Base-by-base conservation (phyloP, 2,888 invertebrate genomes). In the Parnassius orleans region DNA sequence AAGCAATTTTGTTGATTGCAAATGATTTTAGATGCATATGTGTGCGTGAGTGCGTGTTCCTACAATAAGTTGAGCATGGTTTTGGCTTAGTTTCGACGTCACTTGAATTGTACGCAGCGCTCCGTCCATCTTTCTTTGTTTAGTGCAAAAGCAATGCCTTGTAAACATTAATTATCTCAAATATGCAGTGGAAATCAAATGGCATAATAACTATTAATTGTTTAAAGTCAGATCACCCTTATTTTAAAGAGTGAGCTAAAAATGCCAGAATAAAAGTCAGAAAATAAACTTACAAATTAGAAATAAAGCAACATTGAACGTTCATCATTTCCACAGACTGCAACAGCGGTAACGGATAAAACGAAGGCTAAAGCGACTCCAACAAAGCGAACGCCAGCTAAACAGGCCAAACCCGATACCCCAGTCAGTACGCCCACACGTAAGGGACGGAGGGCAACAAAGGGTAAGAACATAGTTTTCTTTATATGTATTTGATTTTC, bases 271-370 rank as follows among this genome's bases (percentile, higher is more conserved):
- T 12, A 46, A 24, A 46, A 2, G 10, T 44, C 3, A 11, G 19
- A 55, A 10, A 24, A 24, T 5, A 48, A 57, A 51, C 10, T 46
- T 11, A n/a, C 5, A 3, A n/a, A 12, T n/a, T 46, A 2, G 24
- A 7, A 14, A 24, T 47, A 33, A 33, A 33, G 24, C 41, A 53
- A 59, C 41, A 44, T 33, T 60, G 44, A 60, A 9, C 44, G 12
- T 44, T 9, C 24, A 1, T 14, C 14, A 65, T 46, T 24, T 50
- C 57, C 69, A 62, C 86, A 90, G 90, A 90, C 90, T 52, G 90
- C 90, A 15, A 88, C 90, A 7, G 87, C 89, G 24, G 81, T 89
- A 57, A 76, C 79, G 64, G 90, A 89, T 58, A 89, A 88, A 68
- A 71, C 80, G 51, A 87, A 86, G 65, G 68, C 78, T 47, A 85